Evolutionary conservation across 1,140 invertebrate species (phyloP), one percentile per base, ranked within the genome.

Genomic region (Drosophila melanica): DNA sequence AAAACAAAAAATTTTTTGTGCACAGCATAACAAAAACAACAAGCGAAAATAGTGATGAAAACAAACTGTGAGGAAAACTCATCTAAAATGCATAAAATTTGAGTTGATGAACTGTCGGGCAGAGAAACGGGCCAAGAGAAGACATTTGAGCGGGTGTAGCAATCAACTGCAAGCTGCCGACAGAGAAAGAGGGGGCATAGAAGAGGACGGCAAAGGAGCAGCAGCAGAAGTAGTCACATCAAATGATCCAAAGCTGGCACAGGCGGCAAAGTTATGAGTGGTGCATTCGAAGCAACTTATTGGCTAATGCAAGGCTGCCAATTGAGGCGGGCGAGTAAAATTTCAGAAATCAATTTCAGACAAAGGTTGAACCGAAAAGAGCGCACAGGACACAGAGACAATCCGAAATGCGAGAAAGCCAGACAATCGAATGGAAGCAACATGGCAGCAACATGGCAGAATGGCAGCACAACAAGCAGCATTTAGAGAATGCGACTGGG

Each of bases 1-100:
- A 77, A 85, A 86, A 77, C 65, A 84, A 74, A 67, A 47, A 57
- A 62, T 72, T 35, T 55, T 63, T 62, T 42, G 63, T 79, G 14
- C n/a, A 57, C 41, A 54, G 41, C 59, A 67, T 44, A 82, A 18
- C 39, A 75, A 48, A 59, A 77, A 57, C 30, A 72, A 51, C 44
- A 72, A 51, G 42, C 11, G 53, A 62, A 54, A 63, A 59, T 42
- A 39, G 54, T 71, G 70, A 66, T 62, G 62, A 84, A 82, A 87
- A 84, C 84, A 89, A 89, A 89, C 84, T 89, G 85, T 84, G 84
- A 80, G 84, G 67, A 78, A 89, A 90, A 89, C 84, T 89, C 84
- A 89, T 89, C 79, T 89, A 89, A 89, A 89, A 89, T 89, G 84
- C 84, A 89, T 89, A 89, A 89, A 89, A 89, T 89, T 89, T 89